Conservation (phyloP, 1,140 invertebrate genomes). For the Trichoplusia ni region DNA sequence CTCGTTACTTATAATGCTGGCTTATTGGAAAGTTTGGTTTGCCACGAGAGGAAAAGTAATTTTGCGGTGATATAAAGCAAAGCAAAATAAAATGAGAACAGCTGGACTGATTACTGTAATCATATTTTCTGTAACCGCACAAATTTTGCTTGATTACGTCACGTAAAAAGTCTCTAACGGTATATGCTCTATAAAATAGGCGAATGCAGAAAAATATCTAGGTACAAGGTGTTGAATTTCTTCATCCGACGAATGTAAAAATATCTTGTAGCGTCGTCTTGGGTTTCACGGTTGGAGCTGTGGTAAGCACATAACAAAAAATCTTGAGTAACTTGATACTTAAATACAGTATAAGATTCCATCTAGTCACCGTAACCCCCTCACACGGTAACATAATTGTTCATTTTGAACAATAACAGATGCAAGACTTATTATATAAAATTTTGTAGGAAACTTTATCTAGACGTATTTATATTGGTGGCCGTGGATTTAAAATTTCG, state of each 20-base stretch:
- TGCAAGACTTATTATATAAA: neutral
- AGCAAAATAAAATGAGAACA: slow-evolving; percentile 31
- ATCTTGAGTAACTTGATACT: slow-evolving; percentile 58
- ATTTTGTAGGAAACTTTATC: too few relatives aligned
- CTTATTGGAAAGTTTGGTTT: slow-evolving; percentile 4
- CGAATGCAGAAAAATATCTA: slow-evolving; percentile 15
- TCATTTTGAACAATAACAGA: neutral
- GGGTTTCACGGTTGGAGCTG: slow-evolving; percentile 62
- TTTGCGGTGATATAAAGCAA: slow-evolving; percentile 27
- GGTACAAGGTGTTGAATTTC: slow-evolving; percentile 26
- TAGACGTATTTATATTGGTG: too few relatives aligned
- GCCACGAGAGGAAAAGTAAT: slow-evolving; percentile 22
- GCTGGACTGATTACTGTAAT: slow-evolving; percentile 33
- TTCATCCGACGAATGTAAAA: slow-evolving; percentile 54
- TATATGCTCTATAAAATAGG: slow-evolving; percentile 31
- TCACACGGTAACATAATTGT: slow-evolving; percentile 43
- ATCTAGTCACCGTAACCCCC: slow-evolving; percentile 63
- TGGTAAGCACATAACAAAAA: slow-evolving; percentile 56
- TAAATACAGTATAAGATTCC: slow-evolving; percentile 60
- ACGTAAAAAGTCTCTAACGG: slow-evolving; percentile 28
- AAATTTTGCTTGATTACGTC: slow-evolving; percentile 26
- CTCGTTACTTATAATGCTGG: slow-evolving; percentile 27
- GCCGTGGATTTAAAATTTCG: neutral
- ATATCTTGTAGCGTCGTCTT: slow-evolving; percentile 56
- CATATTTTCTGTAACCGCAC: slow-evolving; percentile 30